These are phyloP conservation scores for Oryzias sinensis DNA, from an alignment of 2,797 vertebrate species.

Conservation along the genomic window DNA sequence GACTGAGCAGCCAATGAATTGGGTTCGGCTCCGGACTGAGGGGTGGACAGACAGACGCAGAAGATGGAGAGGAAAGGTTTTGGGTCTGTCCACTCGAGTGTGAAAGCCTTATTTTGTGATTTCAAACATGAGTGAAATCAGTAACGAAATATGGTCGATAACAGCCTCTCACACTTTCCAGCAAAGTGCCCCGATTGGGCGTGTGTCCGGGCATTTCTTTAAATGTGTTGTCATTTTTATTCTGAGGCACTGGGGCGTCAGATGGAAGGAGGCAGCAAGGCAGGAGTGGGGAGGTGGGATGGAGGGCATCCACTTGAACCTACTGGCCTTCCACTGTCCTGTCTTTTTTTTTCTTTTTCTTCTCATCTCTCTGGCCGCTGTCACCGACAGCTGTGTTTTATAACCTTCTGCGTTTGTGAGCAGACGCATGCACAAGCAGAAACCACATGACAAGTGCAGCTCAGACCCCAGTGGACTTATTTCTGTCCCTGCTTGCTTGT, in stretches of 20 bases:
- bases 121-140: constrained; percentile 88
- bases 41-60: constrained; percentile 60
- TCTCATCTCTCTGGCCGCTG: constrained; percentile 75
- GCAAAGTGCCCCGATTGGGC: constrained; percentile 52
- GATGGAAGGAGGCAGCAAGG: constrained; percentile 51
- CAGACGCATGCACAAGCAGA: background rate
- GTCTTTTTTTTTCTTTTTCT: constrained; percentile 49
- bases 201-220: constrained; percentile 59
- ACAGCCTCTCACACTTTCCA: constrained; percentile 77
- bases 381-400: constrained; percentile 57
- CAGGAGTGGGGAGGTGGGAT: constrained; percentile 18
- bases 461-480: background rate
- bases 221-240: constrained; percentile 85
- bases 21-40: constrained; percentile 60
- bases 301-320: constrained; percentile 78
- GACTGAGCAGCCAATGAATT: constrained; percentile 55
- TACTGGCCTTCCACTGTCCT: constrained; percentile 72
- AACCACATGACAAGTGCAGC: background rate
- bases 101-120: constrained; percentile 87
- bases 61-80: constrained; percentile 60
- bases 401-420: constrained; percentile 23
- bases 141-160: constrained; percentile 86
- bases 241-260: constrained; percentile 72
- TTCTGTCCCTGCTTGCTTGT: background rate
- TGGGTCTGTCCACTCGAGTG: constrained; percentile 71